phyloP scores from a whole-genome alignment of 2,113 vertebrate genomes.

The Heterotilapia buettikoferi region DNA sequence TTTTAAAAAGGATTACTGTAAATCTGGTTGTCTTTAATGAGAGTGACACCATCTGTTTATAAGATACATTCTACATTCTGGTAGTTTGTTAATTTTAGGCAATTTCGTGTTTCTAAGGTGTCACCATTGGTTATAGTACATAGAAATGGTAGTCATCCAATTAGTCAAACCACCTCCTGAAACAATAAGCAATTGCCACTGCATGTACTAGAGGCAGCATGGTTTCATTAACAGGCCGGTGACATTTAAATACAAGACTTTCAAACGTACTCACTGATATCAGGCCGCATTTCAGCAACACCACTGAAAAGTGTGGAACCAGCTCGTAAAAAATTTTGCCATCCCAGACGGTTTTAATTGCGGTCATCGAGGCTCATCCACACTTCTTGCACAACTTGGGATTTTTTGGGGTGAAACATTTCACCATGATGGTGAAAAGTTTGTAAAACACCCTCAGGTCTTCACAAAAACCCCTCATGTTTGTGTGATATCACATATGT shows the following conservation, averaged over 20 bases:
- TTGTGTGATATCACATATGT: neutral
- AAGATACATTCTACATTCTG: neutral
- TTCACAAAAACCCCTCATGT: neutral
- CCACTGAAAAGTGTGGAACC: neutral
- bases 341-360: neutral
- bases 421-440: neutral
- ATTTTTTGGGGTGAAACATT: neutral
- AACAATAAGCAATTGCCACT: neutral
- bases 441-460: neutral
- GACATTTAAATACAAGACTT: neutral
- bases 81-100: neutral
- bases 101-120: neutral
- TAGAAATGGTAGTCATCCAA: neutral
- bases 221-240: neutral
- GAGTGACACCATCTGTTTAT: constrained; percentile 2
- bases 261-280: neutral
- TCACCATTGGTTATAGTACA: neutral
- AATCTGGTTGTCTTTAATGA: constrained; percentile 25
- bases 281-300: neutral
- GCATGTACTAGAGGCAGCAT: neutral
- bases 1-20: neutral
- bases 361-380: neutral
- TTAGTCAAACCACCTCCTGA: neutral
- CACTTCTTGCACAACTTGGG: neutral
- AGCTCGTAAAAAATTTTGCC: neutral